A percentile compares a stretch with the other conserved stretches of the same genome.
Conservation (phyloP, 2,797 vertebrate species). For the Gila robusta region DNA sequence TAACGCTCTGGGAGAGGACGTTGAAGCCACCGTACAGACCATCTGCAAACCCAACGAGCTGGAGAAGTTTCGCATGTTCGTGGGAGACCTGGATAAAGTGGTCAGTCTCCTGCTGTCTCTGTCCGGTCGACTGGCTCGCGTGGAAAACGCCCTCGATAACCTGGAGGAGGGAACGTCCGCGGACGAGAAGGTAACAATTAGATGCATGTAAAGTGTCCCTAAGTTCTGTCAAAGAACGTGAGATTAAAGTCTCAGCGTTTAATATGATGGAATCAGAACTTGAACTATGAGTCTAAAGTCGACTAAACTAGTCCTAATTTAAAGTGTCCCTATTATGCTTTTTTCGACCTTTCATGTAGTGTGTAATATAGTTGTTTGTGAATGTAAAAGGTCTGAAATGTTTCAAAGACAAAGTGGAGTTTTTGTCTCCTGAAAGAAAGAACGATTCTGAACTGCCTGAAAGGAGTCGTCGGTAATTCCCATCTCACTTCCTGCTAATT, state of each 20-base stretch:
- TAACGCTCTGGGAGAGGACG: constrained; percentile 86
- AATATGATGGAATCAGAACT: not conserved
- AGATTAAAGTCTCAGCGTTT: not conserved
- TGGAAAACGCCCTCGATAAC: constrained; percentile 93
- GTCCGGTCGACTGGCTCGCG: constrained; percentile 89
- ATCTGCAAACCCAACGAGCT: constrained; percentile 92
- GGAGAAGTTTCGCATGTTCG: constrained; percentile 95
- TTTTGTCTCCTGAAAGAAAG: too few species aligned
- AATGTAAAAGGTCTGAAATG: too few species aligned
- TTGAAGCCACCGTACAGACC: constrained; percentile 86
- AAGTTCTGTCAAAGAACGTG: not conserved
- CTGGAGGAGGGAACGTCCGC: constrained; percentile 83
- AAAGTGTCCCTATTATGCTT: too few species aligned
- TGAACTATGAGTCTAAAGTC: not conserved
- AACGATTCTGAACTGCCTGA: too few species aligned
- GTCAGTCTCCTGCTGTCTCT: constrained; percentile 94
- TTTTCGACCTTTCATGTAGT: too few species aligned
- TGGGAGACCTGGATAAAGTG: constrained; percentile 95
- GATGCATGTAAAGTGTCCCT: not conserved
- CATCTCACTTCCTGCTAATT: too few species aligned
- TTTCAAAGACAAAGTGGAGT: too few species aligned
- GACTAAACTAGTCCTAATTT: not conserved
- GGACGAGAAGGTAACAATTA: constrained; percentile 84
- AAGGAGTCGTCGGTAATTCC: too few species aligned
- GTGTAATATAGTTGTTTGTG: too few species aligned